A percentile compares a stretch with the other conserved stretches of the same genome.
phyloP scores from a whole-genome alignment of 2,113 vertebrate genomes.

The Chaenogobius annularis region DNA sequence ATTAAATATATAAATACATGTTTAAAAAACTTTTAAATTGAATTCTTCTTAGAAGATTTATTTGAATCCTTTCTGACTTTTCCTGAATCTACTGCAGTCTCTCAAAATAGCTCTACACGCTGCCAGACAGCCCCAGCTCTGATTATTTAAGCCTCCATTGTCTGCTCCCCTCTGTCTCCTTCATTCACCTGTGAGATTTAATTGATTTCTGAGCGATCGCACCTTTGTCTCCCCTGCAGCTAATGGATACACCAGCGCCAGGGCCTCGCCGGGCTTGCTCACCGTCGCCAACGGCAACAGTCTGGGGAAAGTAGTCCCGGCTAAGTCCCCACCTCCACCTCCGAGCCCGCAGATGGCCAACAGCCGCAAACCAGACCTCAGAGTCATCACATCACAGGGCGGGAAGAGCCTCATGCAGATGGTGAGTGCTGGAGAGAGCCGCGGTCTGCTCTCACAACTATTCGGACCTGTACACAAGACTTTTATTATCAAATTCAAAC shows the following conservation, averaged over 20 bases:
- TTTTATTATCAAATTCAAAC: not conserved
- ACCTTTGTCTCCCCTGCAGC: constrained; percentile 73
- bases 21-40: too few species aligned
- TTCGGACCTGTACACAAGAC: not conserved
- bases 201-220: constrained; percentile 51
- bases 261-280: constrained; percentile 93
- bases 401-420: constrained; percentile 95
- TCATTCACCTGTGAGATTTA: constrained; percentile 55
- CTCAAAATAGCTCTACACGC: constrained; percentile 17
- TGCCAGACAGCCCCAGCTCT: constrained; percentile 18
- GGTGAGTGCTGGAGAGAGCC: constrained; percentile 80
- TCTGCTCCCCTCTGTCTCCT: constrained; percentile 25
- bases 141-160: constrained; percentile 19
- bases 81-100: constrained; percentile 5
- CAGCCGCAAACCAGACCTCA: constrained; percentile 93
- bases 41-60: constrained; percentile 6
- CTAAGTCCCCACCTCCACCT: constrained; percentile 89
- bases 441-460: constrained; percentile 19
- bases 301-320: constrained; percentile 90
- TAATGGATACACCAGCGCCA: constrained; percentile 93
- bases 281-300: constrained; percentile 93
- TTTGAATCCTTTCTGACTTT: not conserved
- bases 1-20: too few species aligned
- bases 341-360: constrained; percentile 82
- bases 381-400: constrained; percentile 96